A percentile compares a stretch with the other conserved stretches of the same genome.
These are phyloP conservation scores for Siderastrea radians DNA, from an alignment of 92 coral and sea anemone genomes.

Conservation along the genomic window DNA sequence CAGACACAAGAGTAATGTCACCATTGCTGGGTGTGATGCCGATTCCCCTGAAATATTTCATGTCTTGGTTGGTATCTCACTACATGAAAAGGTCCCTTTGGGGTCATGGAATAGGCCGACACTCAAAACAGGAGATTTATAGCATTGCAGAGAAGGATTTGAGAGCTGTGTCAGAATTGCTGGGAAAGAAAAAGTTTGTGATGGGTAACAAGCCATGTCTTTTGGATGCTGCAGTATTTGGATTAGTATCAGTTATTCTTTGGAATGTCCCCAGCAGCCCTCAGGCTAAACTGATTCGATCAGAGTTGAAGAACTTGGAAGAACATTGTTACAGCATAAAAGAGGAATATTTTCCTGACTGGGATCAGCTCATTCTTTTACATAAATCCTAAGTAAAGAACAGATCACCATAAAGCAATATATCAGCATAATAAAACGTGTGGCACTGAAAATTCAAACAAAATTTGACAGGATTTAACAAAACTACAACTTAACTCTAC, in stretches of 20 bases:
- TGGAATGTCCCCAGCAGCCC: constrained; percentile 71
- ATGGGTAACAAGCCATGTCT: constrained; percentile 79
- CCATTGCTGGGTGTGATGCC: constrained; percentile 49
- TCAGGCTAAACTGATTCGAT: constrained; percentile 71
- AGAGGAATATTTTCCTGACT: constrained; percentile 80
- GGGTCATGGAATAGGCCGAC: constrained; percentile 88
- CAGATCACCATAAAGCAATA: not conserved
- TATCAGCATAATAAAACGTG: too few relatives aligned
- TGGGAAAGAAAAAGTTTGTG: constrained; percentile 78
- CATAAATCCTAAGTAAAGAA: constrained; percentile 23
- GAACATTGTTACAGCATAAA: constrained; percentile 73
- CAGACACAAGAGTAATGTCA: constrained; percentile 42
- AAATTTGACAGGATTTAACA: too few relatives aligned
- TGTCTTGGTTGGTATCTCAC: constrained; percentile 51
- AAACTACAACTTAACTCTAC: too few relatives aligned
- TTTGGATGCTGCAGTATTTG: constrained; percentile 79
- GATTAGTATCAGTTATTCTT: constrained; percentile 69
- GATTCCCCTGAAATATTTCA: constrained; percentile 46
- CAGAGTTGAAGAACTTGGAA: constrained; percentile 73
- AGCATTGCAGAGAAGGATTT: constrained; percentile 80
- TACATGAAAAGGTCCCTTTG: constrained; percentile 31
- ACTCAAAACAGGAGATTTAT: constrained; percentile 78
- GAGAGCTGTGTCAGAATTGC: constrained; percentile 65
- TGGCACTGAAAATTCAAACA: not conserved
- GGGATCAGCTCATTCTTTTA: constrained; percentile 76